Base-by-base conservation (phyloP, 2,888 invertebrate genomes). In the Platycheirus albimanus region DNA sequence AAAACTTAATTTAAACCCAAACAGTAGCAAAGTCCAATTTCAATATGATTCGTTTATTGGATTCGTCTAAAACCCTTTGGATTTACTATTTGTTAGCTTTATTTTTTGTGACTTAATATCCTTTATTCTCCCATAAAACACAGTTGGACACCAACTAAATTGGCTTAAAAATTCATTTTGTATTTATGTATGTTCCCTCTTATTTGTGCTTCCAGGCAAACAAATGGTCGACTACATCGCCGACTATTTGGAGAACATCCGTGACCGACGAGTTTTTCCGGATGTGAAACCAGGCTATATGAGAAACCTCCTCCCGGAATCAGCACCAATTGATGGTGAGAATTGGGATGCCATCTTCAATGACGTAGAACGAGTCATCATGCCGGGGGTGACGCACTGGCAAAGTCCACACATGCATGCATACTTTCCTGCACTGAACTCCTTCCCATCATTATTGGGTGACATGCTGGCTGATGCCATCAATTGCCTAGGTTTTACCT, bases 211-310 rank as follows among this genome's bases (percentile, higher is more conserved):
- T 85, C 0, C 90, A 97, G 99, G 98, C 43, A 99, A 99, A 91
- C 97, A 99, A 92, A 96, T 99, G 95, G 97, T 99, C 77, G 99
- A 99, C 91, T 99, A 97, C 90, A 98, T 99, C 86, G 98, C 98
- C 0, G 97, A 99, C 89, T 99, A 99, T 90, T 91, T 99, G 89
- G 96, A 97, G 90, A 96, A 95, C 86, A 97, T 99, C 79, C 93
- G 98, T 0, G 95, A 95, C 11, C 93, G 96, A 2, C 94, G 97
- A 13, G 99, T 99, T 0, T 98, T 97, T 88, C 99, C 99, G 0
- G 95, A 96, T 13, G 97, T 97, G 0, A 95, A 97, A 88, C 99
- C 99, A 0, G 99, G 99, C 4, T 99, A 98, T 89, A 94, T 99
- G 89, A 94, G 96, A 86, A 94, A 94, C 63, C 92, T 97, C 72